Percentiles rank a stretch among this genome's conserved stretches.
These are phyloP conservation scores for Morbakka virulenta DNA, from an alignment of 30 jellyfish, hydroid and myxozoan genomes.

Conservation along the genomic window DNA sequence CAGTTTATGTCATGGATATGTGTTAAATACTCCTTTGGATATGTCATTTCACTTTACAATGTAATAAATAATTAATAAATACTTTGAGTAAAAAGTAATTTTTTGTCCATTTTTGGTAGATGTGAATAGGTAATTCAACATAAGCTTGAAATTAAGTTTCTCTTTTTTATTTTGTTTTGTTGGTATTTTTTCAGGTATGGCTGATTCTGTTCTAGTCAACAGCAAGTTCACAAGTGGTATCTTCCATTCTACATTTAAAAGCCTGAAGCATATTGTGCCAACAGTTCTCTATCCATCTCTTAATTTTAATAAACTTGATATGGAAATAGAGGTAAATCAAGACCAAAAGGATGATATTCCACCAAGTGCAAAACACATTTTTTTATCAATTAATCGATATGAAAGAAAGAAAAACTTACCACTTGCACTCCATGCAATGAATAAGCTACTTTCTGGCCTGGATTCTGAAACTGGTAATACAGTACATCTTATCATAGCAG, in stretches of 20 bases:
- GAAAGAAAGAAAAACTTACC: constrained; percentile 86
- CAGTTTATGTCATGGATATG: no score
- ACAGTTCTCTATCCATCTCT: constrained; percentile 77
- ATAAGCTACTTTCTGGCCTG: constrained; percentile 33
- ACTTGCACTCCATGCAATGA: constrained; percentile 71
- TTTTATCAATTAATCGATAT: constrained; percentile 82
- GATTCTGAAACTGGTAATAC: constrained; percentile 50
- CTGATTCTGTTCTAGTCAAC: constrained; percentile 77
- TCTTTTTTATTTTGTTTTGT: not conserved
- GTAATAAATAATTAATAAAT: not conserved
- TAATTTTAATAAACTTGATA: constrained; percentile 43
- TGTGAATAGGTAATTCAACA: not conserved
- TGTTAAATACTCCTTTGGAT: no score
- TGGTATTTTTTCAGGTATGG: constrained; percentile 68
- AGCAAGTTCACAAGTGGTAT: constrained; percentile 82
- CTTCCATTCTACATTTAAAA: constrained; percentile 67
- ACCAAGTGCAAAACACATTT: constrained; percentile 40
- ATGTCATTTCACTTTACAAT: not conserved
- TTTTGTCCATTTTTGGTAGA: no score
- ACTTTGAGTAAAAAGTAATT: not conserved
- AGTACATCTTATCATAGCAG: constrained; percentile 85
- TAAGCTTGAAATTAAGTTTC: not conserved
- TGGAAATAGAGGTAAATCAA: constrained; percentile 12
- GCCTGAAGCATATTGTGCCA: constrained; percentile 38
- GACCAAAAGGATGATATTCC: constrained; percentile 59